These are phyloP conservation scores for Athrips mouffetella DNA, from an alignment of 2,888 invertebrate species.

Conservation along the genomic window DNA sequence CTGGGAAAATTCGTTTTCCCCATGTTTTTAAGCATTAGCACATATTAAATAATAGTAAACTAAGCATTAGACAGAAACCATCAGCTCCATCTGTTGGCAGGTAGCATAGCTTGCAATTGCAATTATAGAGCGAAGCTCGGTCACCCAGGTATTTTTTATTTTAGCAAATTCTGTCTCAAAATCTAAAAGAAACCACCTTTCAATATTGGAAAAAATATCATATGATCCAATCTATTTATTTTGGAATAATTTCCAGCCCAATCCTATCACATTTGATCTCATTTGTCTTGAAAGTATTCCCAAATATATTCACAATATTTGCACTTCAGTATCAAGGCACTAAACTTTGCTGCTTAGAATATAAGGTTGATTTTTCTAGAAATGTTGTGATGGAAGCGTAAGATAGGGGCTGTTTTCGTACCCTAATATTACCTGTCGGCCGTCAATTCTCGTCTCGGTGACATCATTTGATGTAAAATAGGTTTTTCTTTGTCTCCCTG, in stretches of 20 bases:
- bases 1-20: no score
- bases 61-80: no score
- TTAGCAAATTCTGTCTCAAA: no score
- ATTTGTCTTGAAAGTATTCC: constrained; percentile 1
- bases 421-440: constrained; percentile 33
- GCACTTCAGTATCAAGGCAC: background rate
- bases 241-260: constrained; percentile 27
- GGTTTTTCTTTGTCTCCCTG: constrained; percentile 33
- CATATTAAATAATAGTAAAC: no score
- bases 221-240: constrained; percentile 15
- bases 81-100: no score
- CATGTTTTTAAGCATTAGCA: no score
- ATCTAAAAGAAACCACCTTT: no score
- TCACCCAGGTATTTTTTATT: no score
- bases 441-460: constrained; percentile 29
- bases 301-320: background rate
- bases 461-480: constrained; percentile 37
- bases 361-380: background rate
- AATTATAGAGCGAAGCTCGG: no score
- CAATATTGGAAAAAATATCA: no score
- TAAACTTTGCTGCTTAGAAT: background rate
- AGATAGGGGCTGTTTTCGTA: constrained; percentile 6
- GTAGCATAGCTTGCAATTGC: no score
- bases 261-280: constrained; percentile 23
- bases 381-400: background rate